Evolutionary conservation across 1,140 invertebrate species (phyloP), one percentile per base, ranked within the genome.

Genomic region (Eurosta solidaginis): DNA sequence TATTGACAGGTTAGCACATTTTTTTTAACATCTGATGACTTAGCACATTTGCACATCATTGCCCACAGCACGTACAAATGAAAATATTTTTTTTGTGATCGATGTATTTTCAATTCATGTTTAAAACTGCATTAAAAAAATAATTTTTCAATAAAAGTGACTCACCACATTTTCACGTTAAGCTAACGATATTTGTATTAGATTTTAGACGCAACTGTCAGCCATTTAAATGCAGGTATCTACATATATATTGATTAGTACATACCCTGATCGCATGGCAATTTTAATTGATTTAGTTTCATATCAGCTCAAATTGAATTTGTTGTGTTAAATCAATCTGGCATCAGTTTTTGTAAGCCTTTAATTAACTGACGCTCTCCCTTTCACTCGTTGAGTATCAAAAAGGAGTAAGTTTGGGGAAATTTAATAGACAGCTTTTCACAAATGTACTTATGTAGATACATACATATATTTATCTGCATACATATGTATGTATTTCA

Each of bases 201-300:
- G 9, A 22, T 14, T 20, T 22, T 12, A 1, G 6, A 29, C 27
- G n/a, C 27, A 20, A 10, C 22, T 33, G n/a, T 59, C 54, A 12
- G 33, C 17, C 20, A 29, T 33, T 59, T 33, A 12, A n/a, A 27
- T 29, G 20, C 33, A 40, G 9, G 20, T 3, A 68, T 40, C 17
- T n/a, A 40, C 5, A 40, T 29, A 68, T 14, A n/a, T 20, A 12
- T 33, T 33, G 2, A 40, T n/a, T 5, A 17, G n/a, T 40, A 10
- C 14, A 42, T 10, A 68, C 45, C 40, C 36, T 40, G 4, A 10
- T n/a, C n/a, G 10, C 36, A n/a, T 20, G n/a, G n/a, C 59, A 36
- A 40, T 42, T 63, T 68, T 68, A 68, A 68, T 68, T 68, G 59
- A 29, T 68, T 68, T 68, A 68, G 59, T 42, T 68, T 68, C 59